Conservation (phyloP, 2,113 vertebrate species). For the Herpetotheres cachinnans region DNA sequence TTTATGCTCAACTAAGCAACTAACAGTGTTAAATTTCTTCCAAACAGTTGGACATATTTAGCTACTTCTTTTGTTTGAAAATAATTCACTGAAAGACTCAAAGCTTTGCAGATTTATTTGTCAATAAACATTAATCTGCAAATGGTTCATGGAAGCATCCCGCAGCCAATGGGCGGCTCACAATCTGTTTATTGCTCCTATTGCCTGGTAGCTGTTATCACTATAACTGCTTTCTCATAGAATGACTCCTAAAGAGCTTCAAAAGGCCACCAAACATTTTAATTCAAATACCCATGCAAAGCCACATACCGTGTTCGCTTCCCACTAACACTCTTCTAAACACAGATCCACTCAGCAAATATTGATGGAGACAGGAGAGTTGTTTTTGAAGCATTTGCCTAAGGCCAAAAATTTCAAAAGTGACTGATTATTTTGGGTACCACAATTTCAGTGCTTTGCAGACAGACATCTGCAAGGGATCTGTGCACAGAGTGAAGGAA, state of each 20-base stretch:
- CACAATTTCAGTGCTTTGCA: background rate
- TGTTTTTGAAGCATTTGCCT: conserved; percentile 14
- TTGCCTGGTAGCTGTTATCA: conserved; percentile 35
- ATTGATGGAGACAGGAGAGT: background rate
- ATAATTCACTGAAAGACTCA: conserved; percentile 48
- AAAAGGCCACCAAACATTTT: background rate
- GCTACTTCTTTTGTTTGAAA: conserved; percentile 55
- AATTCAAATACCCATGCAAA: background rate
- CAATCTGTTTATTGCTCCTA: conserved; percentile 47
- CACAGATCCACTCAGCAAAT: background rate
- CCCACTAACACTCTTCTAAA: background rate
- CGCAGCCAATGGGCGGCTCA: conserved; percentile 7
- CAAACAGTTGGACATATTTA: conserved; percentile 50
- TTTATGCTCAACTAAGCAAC: conserved; percentile 25
- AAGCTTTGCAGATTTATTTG: conserved; percentile 52
- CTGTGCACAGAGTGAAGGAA: background rate
- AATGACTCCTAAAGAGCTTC: background rate
- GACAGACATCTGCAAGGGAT: background rate
- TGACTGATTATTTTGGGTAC: background rate
- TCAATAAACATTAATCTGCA: conserved; percentile 58
- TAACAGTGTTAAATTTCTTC: conserved; percentile 36
- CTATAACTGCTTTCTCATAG: background rate
- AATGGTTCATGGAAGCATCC: conserved; percentile 20
- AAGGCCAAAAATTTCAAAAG: background rate
- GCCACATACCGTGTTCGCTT: background rate